phyloP scores from a whole-genome alignment of 2,888 invertebrate genomes.

The Tortrix viridana region DNA sequence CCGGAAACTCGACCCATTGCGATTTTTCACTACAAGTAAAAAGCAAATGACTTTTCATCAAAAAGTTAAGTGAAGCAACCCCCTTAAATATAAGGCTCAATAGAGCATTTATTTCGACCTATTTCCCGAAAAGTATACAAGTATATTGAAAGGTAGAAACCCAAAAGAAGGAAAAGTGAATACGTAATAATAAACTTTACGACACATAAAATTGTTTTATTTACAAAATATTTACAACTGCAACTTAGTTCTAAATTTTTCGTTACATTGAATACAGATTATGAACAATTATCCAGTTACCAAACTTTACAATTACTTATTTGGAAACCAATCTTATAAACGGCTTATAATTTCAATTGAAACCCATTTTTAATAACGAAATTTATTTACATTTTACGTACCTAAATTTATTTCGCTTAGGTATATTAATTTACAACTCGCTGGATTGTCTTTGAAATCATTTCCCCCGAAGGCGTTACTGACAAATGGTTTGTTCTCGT shows the following conservation, averaged over 20 bases:
- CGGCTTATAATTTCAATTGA: conserved; percentile 32
- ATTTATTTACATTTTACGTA: conserved; percentile 44
- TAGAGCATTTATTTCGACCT: too few relatives aligned
- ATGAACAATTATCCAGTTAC: conserved; percentile 39
- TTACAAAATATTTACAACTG: conserved; percentile 74
- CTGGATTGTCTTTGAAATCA: conserved; percentile 1
- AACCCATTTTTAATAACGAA: conserved; percentile 23
- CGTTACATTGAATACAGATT: conserved; percentile 32
- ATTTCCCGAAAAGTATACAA: too few relatives aligned
- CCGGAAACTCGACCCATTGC: conserved; percentile 62
- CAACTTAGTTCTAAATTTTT: conserved; percentile 27
- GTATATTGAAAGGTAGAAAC: conserved; percentile 4
- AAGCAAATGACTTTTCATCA: conserved; percentile 38
- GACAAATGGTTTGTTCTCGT: conserved; percentile 21
- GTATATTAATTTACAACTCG: conserved; percentile 41
- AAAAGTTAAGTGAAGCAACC: background rate
- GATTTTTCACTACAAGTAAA: conserved; percentile 38
- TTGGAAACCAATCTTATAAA: conserved; percentile 26
- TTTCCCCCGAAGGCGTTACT: conserved; percentile 5
- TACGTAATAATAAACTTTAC: conserved; percentile 52
- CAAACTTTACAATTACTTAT: conserved; percentile 40
- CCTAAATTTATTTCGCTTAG: background rate
- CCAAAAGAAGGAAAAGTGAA: conserved; percentile 16
- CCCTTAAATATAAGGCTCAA: too few relatives aligned
- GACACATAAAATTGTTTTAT: conserved; percentile 80